These are phyloP conservation scores for Sebastes trivittatus DNA, from an alignment of 2,797 vertebrate genomes.

Conservation along the genomic window DNA sequence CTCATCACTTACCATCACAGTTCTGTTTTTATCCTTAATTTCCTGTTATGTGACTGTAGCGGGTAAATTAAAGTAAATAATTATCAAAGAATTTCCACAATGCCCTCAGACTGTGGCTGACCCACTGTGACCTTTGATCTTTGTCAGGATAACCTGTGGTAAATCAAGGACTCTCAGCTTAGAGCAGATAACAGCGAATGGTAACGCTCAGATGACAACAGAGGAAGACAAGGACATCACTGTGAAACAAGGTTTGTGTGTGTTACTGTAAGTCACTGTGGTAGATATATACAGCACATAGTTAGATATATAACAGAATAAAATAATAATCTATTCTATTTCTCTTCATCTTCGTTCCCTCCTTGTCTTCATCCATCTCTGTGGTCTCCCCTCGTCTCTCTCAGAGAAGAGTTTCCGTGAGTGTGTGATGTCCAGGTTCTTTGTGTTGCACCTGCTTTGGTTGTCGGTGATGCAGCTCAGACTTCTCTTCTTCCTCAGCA, in stretches of 20 bases:
- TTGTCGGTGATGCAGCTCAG: constrained; percentile 92
- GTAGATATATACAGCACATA: too few relatives aligned
- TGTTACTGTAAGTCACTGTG: too few relatives aligned
- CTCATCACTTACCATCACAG: too few relatives aligned
- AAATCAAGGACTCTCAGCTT: neutral
- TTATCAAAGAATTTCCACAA: neutral
- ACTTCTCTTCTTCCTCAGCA: constrained; percentile 93
- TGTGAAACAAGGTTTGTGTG: constrained; percentile 49
- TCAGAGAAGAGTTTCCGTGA: constrained; percentile 76
- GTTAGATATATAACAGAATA: neutral
- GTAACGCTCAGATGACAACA: neutral
- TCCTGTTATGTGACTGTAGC: neutral
- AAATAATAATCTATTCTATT: neutral
- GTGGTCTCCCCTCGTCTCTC: neutral
- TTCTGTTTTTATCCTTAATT: neutral
- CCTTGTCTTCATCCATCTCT: neutral
- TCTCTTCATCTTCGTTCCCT: neutral
- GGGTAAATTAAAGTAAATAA: neutral
- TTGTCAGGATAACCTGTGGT: constrained; percentile 72
- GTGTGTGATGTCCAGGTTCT: constrained; percentile 84
- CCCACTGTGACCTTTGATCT: constrained; percentile 20
- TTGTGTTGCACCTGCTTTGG: constrained; percentile 88
- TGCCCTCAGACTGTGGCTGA: neutral
- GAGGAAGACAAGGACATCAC: constrained; percentile 26
- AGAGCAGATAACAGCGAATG: constrained; percentile 8